These are phyloP conservation scores for Clunio marinus DNA, from an alignment of 2,888 invertebrate species.

Conservation along the genomic window DNA sequence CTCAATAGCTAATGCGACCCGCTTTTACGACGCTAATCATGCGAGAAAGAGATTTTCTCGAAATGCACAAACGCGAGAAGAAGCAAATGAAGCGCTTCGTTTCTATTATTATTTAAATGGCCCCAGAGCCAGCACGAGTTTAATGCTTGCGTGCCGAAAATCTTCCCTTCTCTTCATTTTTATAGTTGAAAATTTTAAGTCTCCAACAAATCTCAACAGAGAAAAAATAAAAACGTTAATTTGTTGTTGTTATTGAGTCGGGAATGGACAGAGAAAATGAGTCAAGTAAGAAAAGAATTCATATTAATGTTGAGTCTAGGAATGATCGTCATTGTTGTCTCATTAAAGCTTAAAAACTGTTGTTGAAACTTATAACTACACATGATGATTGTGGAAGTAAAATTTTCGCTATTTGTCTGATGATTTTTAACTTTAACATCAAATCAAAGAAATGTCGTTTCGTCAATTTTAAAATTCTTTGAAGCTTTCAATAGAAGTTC, in stretches of 20 bases:
- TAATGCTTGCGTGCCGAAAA: slow-evolving; percentile 34
- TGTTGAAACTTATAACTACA: no score
- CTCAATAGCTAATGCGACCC: slow-evolving; percentile 20
- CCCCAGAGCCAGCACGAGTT: slow-evolving; percentile 36
- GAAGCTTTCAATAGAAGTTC: no score
- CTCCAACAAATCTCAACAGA: not conserved
- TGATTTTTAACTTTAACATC: no score
- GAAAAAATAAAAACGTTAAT: not conserved
- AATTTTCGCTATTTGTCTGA: no score
- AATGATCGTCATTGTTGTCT: no score
- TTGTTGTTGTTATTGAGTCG: not conserved
- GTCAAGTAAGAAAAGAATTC: no score
- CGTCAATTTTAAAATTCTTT: no score
- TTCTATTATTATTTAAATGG: slow-evolving; percentile 21
- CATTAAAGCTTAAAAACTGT: no score
- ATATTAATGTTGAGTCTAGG: no score
- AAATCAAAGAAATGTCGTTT: no score
- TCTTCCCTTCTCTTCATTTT: not conserved
- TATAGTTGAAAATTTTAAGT: not conserved
- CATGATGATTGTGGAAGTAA: no score
- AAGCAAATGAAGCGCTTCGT: not conserved
- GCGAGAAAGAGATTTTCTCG: slow-evolving; percentile 16
- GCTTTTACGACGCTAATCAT: slow-evolving; percentile 21
- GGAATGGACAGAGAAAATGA: slow-evolving; percentile 7
- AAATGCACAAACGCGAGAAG: not conserved